A percentile compares a stretch with the other conserved stretches of the same genome.
Evolutionary conservation across 2,113 vertebrate species (phyloP).

Genomic region (Probosciger aterrimus): DNA sequence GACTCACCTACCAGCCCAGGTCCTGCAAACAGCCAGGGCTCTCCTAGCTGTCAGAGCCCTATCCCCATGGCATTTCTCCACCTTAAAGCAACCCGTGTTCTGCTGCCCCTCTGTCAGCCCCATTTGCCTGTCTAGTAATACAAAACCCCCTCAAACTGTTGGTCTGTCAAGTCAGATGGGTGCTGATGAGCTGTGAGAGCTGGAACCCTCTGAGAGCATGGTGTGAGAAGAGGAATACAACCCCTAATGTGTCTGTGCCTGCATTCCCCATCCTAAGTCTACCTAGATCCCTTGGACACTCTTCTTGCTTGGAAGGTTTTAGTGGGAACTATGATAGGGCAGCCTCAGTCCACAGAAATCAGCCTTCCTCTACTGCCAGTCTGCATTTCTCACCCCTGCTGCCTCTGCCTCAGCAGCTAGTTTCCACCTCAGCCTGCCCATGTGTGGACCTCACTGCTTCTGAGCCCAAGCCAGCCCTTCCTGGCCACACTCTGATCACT

Average conservation of each 20-base stretch:
- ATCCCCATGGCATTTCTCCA: not conserved
- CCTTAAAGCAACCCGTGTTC: not conserved
- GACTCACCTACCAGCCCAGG: not conserved
- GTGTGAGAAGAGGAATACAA: not conserved
- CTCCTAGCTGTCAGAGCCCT: not conserved
- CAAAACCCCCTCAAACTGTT: not conserved
- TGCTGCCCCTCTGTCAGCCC: not conserved
- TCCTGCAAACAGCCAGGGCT: not conserved
- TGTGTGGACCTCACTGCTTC: not conserved
- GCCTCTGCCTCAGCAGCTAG: not conserved
- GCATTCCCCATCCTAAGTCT: not conserved
- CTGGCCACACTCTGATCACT: not conserved
- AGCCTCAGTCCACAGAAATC: not conserved
- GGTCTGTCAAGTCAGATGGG: not conserved
- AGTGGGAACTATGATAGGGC: accelerated
- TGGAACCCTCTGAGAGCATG: not conserved
- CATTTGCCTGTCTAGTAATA: not conserved
- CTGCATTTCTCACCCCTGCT: not conserved
- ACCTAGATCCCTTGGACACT: not conserved
- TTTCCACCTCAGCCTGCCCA: not conserved
- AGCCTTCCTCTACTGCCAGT: not conserved
- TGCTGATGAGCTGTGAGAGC: not conserved
- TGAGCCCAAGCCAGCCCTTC: not conserved
- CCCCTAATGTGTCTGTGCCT: not conserved
- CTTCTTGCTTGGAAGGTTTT: not conserved